Conservation (phyloP, 2,113 vertebrate genomes). For the Glaucomys volans region DNA sequence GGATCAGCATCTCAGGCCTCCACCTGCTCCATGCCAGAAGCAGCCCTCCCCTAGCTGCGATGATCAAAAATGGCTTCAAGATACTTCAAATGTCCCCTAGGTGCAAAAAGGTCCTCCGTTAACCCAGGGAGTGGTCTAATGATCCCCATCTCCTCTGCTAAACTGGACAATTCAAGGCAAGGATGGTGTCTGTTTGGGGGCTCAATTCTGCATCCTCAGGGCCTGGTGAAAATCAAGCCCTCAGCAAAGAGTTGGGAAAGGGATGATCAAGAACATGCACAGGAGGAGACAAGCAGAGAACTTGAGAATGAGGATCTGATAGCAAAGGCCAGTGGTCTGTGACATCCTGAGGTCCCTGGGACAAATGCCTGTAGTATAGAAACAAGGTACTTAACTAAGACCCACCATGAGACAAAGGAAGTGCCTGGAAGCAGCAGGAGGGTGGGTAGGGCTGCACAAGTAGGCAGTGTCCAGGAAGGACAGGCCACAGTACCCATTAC, state of each 20-base stretch:
- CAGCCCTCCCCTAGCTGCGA: neutral
- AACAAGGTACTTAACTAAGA: neutral
- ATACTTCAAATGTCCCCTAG: neutral
- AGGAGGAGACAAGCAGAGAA: too few species aligned
- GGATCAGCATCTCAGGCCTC: neutral
- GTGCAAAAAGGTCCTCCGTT: neutral
- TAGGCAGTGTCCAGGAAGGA: neutral
- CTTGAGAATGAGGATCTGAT: neutral
- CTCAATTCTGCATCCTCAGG: neutral
- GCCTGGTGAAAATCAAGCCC: neutral
- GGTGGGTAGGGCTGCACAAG: neutral
- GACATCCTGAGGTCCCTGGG: neutral
- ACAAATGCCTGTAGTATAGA: accelerated
- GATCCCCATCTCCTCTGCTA: neutral
- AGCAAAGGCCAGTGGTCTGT: neutral
- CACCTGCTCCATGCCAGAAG: neutral
- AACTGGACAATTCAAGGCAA: neutral
- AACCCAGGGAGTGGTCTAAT: neutral
- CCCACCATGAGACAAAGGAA: neutral
- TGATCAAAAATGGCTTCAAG: neutral
- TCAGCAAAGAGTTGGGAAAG: neutral
- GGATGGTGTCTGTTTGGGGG: neutral
- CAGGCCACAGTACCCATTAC: neutral
- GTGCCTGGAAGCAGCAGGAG: neutral
- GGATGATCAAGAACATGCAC: neutral